A percentile compares a stretch with the other conserved stretches of the same genome.
Evolutionary conservation across 2,797 vertebrate genomes (phyloP).

Genomic region (Craterocephalus amniculus): DNA sequence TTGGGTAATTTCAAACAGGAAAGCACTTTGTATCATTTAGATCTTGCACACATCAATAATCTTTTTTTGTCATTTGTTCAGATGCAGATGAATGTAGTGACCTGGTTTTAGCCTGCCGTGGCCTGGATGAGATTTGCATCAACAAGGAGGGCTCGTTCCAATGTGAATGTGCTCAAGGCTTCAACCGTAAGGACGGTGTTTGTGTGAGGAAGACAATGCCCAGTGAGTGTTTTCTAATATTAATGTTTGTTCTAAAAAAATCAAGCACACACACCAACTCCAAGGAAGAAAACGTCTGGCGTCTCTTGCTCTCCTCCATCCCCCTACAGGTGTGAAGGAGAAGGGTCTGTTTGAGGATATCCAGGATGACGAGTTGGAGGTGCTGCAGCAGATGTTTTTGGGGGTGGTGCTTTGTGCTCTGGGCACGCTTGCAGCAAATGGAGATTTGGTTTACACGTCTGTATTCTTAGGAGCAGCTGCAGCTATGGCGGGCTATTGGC

Average conservation of each 20-base stretch:
- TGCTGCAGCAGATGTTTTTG: slow-evolving; percentile 97
- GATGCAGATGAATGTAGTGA: slow-evolving; percentile 91
- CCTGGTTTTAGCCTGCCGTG: slow-evolving; percentile 83
- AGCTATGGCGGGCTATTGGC: slow-evolving; percentile 94
- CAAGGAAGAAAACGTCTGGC: neutral
- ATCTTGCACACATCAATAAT: neutral
- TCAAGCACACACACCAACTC: neutral
- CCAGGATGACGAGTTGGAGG: slow-evolving; percentile 93
- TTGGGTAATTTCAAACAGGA: slow-evolving; percentile 80
- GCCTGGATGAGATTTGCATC: slow-evolving; percentile 86
- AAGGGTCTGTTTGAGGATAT: slow-evolving; percentile 93
- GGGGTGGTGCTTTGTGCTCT: slow-evolving; percentile 92
- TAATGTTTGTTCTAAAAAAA: neutral
- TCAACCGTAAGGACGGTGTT: slow-evolving; percentile 70
- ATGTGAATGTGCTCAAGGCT: slow-evolving; percentile 88
- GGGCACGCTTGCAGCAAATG: slow-evolving; percentile 93
- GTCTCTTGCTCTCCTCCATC: neutral
- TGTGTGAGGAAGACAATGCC: slow-evolving; percentile 85
- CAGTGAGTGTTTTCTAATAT: slow-evolving; percentile 71
- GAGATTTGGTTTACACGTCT: slow-evolving; percentile 95
- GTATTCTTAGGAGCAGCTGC: slow-evolving; percentile 94
- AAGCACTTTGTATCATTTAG: neutral
- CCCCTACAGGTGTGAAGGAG: slow-evolving; percentile 78
- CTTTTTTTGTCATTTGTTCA: slow-evolving; percentile 39
- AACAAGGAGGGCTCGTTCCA: slow-evolving; percentile 90